These are phyloP conservation scores for Gadus macrocephalus DNA, from an alignment of 2,113 vertebrate genomes.

Conservation along the genomic window DNA sequence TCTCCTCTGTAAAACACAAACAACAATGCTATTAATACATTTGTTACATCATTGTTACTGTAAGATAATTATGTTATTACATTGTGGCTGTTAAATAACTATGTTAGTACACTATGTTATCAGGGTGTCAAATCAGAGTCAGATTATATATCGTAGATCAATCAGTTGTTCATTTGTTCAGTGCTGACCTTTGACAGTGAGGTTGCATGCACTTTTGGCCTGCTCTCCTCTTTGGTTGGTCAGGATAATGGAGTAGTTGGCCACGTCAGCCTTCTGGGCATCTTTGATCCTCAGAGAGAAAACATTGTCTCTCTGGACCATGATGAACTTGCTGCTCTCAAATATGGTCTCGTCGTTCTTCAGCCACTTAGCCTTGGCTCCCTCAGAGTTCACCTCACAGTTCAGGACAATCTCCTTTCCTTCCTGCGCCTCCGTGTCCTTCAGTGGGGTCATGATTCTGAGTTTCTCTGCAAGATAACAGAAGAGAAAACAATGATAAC, in stretches of 20 bases:
- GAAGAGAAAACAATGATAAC: neutral
- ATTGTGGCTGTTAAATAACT: too few relatives aligned
- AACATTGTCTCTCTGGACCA: slow-evolving; percentile 88
- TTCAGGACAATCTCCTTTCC: slow-evolving; percentile 90
- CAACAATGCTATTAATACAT: too few relatives aligned
- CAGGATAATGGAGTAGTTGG: slow-evolving; percentile 78
- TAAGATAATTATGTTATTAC: too few relatives aligned
- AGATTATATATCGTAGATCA: too few relatives aligned
- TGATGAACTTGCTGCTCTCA: slow-evolving; percentile 90
- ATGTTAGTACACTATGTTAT: too few relatives aligned
- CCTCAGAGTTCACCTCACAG: slow-evolving; percentile 95
- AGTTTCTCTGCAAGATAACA: slow-evolving; percentile 84
- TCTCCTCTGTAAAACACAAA: slow-evolving; percentile 81
- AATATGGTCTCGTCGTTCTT: slow-evolving; percentile 89
- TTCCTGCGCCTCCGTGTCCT: slow-evolving; percentile 84
- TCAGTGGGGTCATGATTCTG: slow-evolving; percentile 88
- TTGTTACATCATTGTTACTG: too few relatives aligned
- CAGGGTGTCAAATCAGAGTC: too few relatives aligned
- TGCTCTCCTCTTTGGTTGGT: slow-evolving; percentile 91
- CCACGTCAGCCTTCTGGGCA: slow-evolving; percentile 83
- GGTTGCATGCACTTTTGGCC: slow-evolving; percentile 79
- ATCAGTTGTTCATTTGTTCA: too few relatives aligned
- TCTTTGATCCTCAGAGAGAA: slow-evolving; percentile 91
- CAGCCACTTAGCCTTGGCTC: slow-evolving; percentile 97
- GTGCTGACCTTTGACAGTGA: slow-evolving; percentile 82